Percentiles rank a stretch among this genome's conserved stretches.
Evolutionary conservation across 2,888 invertebrate species (phyloP).

Genomic region (Torymus aiolomorphi): DNA sequence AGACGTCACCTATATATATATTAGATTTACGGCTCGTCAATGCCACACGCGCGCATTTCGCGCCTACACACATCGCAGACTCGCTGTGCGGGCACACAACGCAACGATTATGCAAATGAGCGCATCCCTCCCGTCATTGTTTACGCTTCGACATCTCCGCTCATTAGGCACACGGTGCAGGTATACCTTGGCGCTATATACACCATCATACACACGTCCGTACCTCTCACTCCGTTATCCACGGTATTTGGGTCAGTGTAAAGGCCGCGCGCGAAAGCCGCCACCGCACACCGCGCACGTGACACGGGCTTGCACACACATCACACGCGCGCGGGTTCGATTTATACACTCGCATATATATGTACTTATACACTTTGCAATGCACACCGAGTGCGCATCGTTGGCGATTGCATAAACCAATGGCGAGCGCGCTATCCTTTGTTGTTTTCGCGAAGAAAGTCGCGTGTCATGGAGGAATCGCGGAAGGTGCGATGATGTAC

Average conservation of each 20-base stretch:
- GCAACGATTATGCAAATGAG: no score
- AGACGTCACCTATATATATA: no score
- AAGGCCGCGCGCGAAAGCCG: slow-evolving; percentile 65
- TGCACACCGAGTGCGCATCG: neutral
- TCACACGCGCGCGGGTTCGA: no score
- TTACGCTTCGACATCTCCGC: no score
- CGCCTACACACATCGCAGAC: no score
- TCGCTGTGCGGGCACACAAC: no score
- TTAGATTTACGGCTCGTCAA: no score
- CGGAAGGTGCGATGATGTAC: slow-evolving; percentile 23
- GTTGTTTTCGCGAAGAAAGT: slow-evolving; percentile 37
- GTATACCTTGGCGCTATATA: no score
- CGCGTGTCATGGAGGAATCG: neutral
- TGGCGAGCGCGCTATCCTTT: neutral
- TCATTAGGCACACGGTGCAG: no score
- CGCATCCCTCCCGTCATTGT: no score
- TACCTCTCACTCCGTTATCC: slow-evolving; percentile 62
- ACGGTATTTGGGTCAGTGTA: slow-evolving; percentile 73
- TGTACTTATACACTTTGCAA: neutral
- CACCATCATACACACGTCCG: no score
- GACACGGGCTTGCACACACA: neutral
- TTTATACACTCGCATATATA: neutral
- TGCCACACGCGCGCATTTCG: no score
- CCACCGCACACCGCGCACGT: slow-evolving; percentile 63
- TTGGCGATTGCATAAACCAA: neutral